Base-by-base conservation (phyloP, 2,113 vertebrate genomes). In the Labeo rohita region DNA sequence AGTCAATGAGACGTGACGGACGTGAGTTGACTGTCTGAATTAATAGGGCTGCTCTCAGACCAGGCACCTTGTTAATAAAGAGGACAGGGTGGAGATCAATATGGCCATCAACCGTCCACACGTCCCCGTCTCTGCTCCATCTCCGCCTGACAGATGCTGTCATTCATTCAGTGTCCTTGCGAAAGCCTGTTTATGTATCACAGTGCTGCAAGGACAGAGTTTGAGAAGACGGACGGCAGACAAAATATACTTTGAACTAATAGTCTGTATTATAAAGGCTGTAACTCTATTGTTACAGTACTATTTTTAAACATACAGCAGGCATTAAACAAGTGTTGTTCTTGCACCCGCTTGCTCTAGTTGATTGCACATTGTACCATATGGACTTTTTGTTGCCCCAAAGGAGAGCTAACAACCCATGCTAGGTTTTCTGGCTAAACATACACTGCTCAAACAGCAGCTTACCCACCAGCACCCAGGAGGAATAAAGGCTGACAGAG, bases 11-110 rank as follows among this genome's bases (percentile, higher is more conserved):
- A 92, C 75, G 76, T 91, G 91, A 94, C 87, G 86, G 70, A 89
- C 75, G 75, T 81, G 83, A 92, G 91, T 93, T 93, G 90, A 90
- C 23, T 52, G 88, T 86, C 89, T 88, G 86, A 90, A 92, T 93
- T 89, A 93, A 93, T 88, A 75, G 87, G 79, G 72, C 86, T 43
- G 86, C 86, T 84, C 84, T 83, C 63, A 87, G 65, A 86, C 16
- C 79, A 47, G 90, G 84, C 88, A 45, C 81, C 72, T 83, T 49
- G 85, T 91, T 92, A 89, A 93, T 92, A 92, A 92, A 90, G 83
- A 47, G 84, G 89, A 91, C 59, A 0, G 79, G 76, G 12, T n/a
- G 61, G 47, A 86, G 45, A 88, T 87, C 65, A 77, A 90, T 85
- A 86, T 28, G 23, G 39, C 54, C 80, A 65, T 77, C 84, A 89